Evolutionary conservation across 2,888 invertebrate genomes (phyloP).

Genomic region (Mermis nigrescens): DNA sequence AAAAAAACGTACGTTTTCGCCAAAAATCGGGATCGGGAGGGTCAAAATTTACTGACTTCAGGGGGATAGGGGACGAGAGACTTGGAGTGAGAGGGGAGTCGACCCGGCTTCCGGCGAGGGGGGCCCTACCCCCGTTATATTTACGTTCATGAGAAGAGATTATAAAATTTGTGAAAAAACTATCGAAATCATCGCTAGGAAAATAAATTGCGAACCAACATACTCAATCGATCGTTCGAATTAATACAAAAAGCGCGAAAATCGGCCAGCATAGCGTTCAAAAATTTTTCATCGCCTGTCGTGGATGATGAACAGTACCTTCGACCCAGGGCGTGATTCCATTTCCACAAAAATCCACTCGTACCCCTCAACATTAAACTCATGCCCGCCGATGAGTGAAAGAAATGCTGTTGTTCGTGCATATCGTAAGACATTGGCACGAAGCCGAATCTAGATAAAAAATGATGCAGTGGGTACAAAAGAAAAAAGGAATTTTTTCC

Average conservation of each 20-base stretch:
- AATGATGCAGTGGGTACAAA: too few relatives aligned
- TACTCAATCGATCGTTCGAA: conserved; percentile 51
- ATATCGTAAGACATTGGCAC: conserved; percentile 37
- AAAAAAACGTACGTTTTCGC: too few relatives aligned
- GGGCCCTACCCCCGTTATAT: too few relatives aligned
- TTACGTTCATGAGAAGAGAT: too few relatives aligned
- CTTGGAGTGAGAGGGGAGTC: too few relatives aligned
- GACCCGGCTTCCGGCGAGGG: too few relatives aligned
- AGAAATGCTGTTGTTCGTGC: conserved; percentile 45
- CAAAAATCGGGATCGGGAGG: too few relatives aligned
- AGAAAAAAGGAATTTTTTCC: too few relatives aligned
- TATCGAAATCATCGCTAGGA: not conserved
- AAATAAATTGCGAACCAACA: not conserved
- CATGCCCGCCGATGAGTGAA: conserved; percentile 90
- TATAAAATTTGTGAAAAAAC: too few relatives aligned
- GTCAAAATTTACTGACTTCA: too few relatives aligned
- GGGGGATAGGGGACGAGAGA: too few relatives aligned
- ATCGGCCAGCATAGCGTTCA: conserved; percentile 60
- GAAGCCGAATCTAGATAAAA: conserved; percentile 73
- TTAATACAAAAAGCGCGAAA: conserved; percentile 76
- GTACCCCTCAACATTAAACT: conserved; percentile 43
- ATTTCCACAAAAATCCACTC: conserved; percentile 38
- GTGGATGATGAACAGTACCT: conserved; percentile 28
- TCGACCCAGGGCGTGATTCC: conserved; percentile 40
- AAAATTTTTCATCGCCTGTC: conserved; percentile 34